These are phyloP conservation scores for Gallinago solitaria DNA, from an alignment of 2,797 vertebrate genomes.

Conservation along the genomic window DNA sequence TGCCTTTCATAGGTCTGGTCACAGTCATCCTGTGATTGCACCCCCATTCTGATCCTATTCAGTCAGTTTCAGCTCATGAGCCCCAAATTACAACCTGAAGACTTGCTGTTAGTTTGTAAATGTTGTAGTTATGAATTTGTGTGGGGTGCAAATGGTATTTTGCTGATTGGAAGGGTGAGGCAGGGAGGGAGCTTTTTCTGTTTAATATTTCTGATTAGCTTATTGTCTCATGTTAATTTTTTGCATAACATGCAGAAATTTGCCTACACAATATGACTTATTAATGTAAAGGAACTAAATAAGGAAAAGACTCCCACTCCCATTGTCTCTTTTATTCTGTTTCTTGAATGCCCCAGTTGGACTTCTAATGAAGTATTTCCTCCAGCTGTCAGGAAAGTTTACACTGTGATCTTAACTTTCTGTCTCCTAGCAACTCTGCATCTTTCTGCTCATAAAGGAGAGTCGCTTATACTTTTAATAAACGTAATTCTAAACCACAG, in stretches of 20 bases:
- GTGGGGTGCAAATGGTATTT: not conserved
- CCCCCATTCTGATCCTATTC: not conserved
- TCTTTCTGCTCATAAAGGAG: not conserved
- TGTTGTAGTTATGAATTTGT: not conserved
- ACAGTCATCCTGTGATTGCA: not conserved
- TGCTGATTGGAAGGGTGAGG: not conserved
- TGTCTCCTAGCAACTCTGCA: slow-evolving; percentile 52
- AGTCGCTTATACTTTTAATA: not conserved
- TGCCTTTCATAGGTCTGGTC: not conserved
- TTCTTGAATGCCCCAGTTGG: not conserved
- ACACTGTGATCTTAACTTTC: not conserved
- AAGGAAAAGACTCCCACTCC: not conserved
- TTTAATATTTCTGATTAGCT: not conserved
- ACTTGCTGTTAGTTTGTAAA: not conserved
- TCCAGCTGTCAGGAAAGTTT: slow-evolving; percentile 28
- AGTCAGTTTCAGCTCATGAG: not conserved
- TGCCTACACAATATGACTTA: not conserved
- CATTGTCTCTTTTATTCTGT: slow-evolving; percentile 3
- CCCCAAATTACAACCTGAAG: not conserved
- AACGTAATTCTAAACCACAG: not conserved
- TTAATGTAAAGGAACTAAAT: not conserved
- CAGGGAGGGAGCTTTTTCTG: not conserved
- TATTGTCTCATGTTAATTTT: not conserved
- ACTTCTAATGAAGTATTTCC: slow-evolving; percentile 15
- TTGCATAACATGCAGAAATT: not conserved